Evolutionary conservation across 2,888 invertebrate genomes (phyloP), one percentile per base, ranked within the genome.

Genomic region (Lacanobia wlatinum): DNA sequence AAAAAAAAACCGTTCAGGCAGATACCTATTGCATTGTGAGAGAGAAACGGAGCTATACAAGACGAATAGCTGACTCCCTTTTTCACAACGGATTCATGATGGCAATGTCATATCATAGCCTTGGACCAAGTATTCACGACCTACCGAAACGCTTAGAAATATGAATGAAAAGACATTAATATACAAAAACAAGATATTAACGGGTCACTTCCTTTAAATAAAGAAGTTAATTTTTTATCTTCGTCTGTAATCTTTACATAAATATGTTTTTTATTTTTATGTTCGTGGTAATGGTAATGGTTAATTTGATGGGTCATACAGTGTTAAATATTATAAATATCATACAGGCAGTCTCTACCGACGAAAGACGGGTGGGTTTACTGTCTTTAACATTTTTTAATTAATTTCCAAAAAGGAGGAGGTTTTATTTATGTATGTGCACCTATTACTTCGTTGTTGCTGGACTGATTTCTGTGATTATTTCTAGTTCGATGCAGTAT

Each of bases 201-300:
- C 69, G 73, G 82, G 82, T 82, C 82, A 79, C 73, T 67, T 61
- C 14, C 5, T 55, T 18, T 5, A 46, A 28, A 82, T 67, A 65
- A 82, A 73, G 10, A 53, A 43, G 7, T 10, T 12, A 28, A 12
- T 58, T 7, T 28, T 61, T 18, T 56, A 75, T 77, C 81, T 53
- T 4, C 16, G 61, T 56, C 60, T 59, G 60, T 46, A 8, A 65
- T 76, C 72, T 77, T 66, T 28, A 62, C 8, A 28, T 55, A 61
- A 28, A 21, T 12, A 16, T 28, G 1, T 28, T 21, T 52, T 52
- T 63, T 38, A 52, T 21, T 50, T 34, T 2, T 16, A 34, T 28
- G 4, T 16, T 18, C 4, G 9, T 38, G 14, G 18, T 23, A 34
- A 60, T 38, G 14, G 18, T 23, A 34, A 60, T 9, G 16, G 23